Evolutionary conservation across 2,888 invertebrate species (phyloP).

Genomic region (Pyrrhosoma nymphula): DNA sequence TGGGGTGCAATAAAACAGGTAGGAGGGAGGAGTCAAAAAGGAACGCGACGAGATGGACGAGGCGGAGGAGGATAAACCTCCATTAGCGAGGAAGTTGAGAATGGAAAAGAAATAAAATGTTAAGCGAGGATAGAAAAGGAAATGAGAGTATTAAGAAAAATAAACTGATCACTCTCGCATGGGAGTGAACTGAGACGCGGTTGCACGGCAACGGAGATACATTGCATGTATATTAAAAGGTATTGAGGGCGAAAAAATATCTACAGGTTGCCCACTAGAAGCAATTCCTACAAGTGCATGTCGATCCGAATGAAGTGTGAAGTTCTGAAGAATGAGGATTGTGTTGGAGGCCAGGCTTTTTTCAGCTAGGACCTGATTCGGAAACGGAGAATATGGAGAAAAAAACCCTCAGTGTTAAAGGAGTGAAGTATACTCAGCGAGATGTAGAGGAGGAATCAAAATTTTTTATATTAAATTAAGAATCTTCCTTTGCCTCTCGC

Average conservation of each 20-base stretch:
- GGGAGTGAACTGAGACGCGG: background rate
- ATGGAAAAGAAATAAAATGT: background rate
- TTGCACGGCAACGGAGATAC: background rate
- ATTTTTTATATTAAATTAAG: too few relatives aligned
- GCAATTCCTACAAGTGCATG: background rate
- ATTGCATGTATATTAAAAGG: too few relatives aligned
- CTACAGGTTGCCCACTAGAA: background rate
- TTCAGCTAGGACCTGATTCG: too few relatives aligned
- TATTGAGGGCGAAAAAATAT: background rate
- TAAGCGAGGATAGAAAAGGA: background rate
- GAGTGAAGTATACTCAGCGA: too few relatives aligned
- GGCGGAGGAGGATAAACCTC: background rate
- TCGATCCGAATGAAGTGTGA: background rate
- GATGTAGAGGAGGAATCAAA: too few relatives aligned
- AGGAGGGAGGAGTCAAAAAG: background rate
- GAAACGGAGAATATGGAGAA: too few relatives aligned
- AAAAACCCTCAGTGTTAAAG: too few relatives aligned
- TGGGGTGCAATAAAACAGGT: conserved; percentile 14
- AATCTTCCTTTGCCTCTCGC: too few relatives aligned
- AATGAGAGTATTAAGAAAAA: background rate
- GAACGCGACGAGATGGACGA: background rate
- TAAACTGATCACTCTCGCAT: background rate
- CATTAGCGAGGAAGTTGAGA: background rate
- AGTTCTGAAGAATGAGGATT: too few relatives aligned
- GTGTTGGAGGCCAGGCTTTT: too few relatives aligned